Evolutionary conservation across 1,140 invertebrate species (phyloP).

Genomic region (Pseudoatta argentina): DNA sequence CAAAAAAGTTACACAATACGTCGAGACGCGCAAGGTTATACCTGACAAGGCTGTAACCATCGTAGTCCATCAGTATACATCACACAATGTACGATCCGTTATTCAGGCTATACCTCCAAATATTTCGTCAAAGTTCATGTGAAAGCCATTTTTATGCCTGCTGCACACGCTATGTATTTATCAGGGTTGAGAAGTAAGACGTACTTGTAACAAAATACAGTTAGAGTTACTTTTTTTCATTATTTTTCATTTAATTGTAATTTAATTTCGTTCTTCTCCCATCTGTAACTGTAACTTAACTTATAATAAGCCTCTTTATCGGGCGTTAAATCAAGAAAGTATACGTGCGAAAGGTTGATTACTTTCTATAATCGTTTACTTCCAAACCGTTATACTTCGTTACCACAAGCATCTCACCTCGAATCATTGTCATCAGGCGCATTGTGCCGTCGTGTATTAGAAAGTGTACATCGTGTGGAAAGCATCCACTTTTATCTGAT

Average conservation of each 20-base stretch:
- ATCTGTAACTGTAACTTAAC: constrained; percentile 37
- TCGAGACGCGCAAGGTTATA: constrained; percentile 39
- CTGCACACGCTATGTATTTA: no score
- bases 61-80: not conserved
- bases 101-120: not conserved
- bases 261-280: no score
- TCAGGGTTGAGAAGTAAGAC: no score
- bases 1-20: not conserved
- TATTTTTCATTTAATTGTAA: no score
- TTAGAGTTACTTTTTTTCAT: no score
- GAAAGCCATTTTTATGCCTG: not conserved
- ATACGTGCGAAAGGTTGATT: not conserved
- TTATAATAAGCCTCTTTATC: constrained; percentile 30
- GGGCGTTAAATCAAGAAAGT: constrained; percentile 27
- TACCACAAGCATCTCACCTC: constrained; percentile 8
- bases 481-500: constrained; percentile 64
- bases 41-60: not conserved
- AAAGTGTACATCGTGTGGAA: constrained; percentile 68
- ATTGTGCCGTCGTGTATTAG: constrained; percentile 65
- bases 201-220: no score
- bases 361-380: constrained; percentile 48
- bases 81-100: constrained; percentile 32
- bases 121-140: not conserved
- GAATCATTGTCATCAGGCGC: constrained; percentile 67
- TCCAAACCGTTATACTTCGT: constrained; percentile 54